These are phyloP conservation scores for Drosophila nr. fundita DNA, from an alignment of 2,888 invertebrate species.

Conservation along the genomic window DNA sequence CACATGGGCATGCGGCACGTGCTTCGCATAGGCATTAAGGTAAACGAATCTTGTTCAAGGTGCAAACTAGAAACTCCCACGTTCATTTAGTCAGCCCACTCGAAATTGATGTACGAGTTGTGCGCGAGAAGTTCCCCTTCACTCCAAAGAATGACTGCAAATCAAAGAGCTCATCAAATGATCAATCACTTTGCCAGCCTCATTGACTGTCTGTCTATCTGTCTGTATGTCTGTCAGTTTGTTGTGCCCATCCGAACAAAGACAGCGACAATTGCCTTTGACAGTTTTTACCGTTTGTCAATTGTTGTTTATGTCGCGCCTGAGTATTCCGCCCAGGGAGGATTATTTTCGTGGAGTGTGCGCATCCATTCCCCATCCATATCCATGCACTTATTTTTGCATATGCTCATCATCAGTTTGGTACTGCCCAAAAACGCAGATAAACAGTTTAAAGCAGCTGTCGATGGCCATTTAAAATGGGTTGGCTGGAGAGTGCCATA, in stretches of 20 bases:
- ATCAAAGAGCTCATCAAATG: constrained; percentile 54
- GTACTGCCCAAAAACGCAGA: neutral
- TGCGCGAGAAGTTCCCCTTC: neutral
- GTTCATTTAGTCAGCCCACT: constrained; percentile 71
- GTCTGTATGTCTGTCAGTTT: constrained; percentile 61
- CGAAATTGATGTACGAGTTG: constrained; percentile 53
- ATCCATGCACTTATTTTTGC: constrained; percentile 58
- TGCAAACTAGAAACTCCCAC: constrained; percentile 78
- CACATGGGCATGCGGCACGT: constrained; percentile 53
- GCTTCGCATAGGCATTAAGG: constrained; percentile 54
- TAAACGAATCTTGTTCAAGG: constrained; percentile 47
- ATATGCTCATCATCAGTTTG: constrained; percentile 62
- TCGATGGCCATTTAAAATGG: constrained; percentile 32
- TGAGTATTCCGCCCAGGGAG: constrained; percentile 34
- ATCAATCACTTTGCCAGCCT: constrained; percentile 60
- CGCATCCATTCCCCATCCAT: constrained; percentile 6
- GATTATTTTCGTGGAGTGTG: constrained; percentile 29
- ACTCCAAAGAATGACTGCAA: constrained; percentile 18
- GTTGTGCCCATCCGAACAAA: constrained; percentile 63
- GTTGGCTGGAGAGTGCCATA: constrained; percentile 1
- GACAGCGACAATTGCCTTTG: constrained; percentile 72
- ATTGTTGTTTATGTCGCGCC: constrained; percentile 67
- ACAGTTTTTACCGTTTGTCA: constrained; percentile 76
- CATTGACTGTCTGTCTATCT: constrained; percentile 28
- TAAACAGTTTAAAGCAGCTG: constrained; percentile 40